Evolutionary conservation across 2,888 invertebrate genomes (phyloP).

Genomic region (Limnephilus rhombicus): DNA sequence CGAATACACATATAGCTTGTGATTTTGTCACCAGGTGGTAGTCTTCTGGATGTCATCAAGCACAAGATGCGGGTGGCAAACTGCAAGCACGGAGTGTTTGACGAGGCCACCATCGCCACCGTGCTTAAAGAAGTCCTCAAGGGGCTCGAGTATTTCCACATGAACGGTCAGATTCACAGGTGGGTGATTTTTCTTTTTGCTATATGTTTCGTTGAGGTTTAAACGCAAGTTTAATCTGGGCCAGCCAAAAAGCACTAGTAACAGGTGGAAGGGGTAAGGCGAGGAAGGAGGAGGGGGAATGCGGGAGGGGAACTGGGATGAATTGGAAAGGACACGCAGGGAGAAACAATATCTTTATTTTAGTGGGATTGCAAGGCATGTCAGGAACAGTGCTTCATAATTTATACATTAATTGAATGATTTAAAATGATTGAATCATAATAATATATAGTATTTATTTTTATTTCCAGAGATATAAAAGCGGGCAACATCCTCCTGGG

Average conservation of each 20-base stretch:
- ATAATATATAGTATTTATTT: neutral
- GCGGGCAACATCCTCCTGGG: conserved; percentile 98
- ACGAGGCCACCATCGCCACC: conserved; percentile 98
- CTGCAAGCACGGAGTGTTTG: conserved; percentile 98
- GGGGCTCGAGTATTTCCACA: conserved; percentile 98
- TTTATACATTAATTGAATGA: too few species aligned
- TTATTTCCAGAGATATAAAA: conserved; percentile 86
- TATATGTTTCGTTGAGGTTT: neutral
- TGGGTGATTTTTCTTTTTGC: conserved; percentile 70
- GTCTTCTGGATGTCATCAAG: conserved; percentile 94
- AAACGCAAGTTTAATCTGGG: too few species aligned
- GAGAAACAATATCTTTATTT: too few species aligned
- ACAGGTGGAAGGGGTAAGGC: too few species aligned
- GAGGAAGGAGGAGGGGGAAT: too few species aligned
- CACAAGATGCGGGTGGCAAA: conserved; percentile 95
- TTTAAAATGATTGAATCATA: neutral
- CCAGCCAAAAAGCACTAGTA: too few species aligned
- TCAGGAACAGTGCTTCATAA: too few species aligned
- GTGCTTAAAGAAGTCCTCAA: conserved; percentile 97
- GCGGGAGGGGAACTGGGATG: too few species aligned
- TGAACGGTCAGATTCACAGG: conserved; percentile 97
- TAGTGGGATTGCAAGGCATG: too few species aligned
- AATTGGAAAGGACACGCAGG: too few species aligned
- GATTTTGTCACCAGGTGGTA: conserved; percentile 79
- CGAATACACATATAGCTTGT: too few species aligned